A percentile compares a stretch with the other conserved stretches of the same genome.
These are phyloP conservation scores for Ectropis crepuscularia DNA, from an alignment of 2,888 invertebrate species.

Conservation along the genomic window DNA sequence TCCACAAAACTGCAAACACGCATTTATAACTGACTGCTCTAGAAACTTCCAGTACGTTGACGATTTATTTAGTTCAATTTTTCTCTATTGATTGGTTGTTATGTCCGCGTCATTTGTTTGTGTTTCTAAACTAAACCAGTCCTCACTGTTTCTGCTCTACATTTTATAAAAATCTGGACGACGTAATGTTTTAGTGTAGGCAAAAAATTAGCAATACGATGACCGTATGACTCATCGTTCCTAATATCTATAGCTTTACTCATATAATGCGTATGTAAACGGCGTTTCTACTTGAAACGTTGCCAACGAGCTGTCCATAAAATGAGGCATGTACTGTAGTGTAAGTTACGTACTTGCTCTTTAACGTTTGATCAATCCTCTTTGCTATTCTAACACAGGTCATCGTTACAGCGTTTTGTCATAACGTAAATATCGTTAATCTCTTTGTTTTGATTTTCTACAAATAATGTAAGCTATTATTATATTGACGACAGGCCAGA, in stretches of 20 bases:
- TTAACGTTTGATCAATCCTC: slow-evolving; percentile 38
- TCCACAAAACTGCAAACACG: not conserved
- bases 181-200: slow-evolving; percentile 1
- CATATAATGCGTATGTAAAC: slow-evolving; percentile 22
- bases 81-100: no score
- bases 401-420: slow-evolving; percentile 24
- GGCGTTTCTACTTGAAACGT: slow-evolving; percentile 39
- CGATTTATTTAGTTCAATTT: not conserved
- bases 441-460: slow-evolving; percentile 27
- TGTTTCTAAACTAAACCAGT: no score
- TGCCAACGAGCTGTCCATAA: slow-evolving; percentile 45
- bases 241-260: slow-evolving; percentile 24
- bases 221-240: slow-evolving; percentile 27
- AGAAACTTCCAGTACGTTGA: no score
- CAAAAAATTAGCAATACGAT: slow-evolving; percentile 17
- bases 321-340: slow-evolving; percentile 35
- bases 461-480: slow-evolving; percentile 17
- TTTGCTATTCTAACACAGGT: slow-evolving; percentile 26
- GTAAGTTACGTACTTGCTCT: slow-evolving; percentile 32
- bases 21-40: not conserved
- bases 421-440: slow-evolving; percentile 37
- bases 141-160: no score
- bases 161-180: no score
- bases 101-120: no score
- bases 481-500: slow-evolving; percentile 30